Base-by-base conservation (phyloP, 2,797 vertebrate genomes). In the Artibeus jamaicensis region DNA sequence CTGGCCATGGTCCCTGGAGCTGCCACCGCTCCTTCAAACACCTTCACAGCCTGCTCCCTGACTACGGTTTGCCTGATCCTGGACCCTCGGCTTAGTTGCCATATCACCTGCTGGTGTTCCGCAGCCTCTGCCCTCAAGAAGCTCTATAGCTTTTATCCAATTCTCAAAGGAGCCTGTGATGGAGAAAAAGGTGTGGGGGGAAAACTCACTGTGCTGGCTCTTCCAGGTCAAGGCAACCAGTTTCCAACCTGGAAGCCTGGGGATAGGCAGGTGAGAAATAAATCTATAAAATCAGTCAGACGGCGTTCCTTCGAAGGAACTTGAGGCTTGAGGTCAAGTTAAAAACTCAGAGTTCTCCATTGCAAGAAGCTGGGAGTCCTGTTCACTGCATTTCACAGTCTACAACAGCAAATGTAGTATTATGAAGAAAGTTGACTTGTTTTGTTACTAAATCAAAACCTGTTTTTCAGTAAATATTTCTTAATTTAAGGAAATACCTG, bases 391-490 rank as follows among this genome's bases (percentile, higher is more conserved):
- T 82, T 77, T 93, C 34, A 81, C 65, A 57, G 42, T 5, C 10
- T 42, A 42, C n/a, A 50, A 82, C 62, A 94, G 24, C 29, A 94
- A 86, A 44, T 19, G 14, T 26, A 65, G 11, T 65, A 59, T 55
- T 82, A 32, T 73, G 34, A 93, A 93, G 53, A 90, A 91, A 46
- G 8, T 21, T 78, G 16, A 81, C 46, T 26, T 91, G 16, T 59
- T 94, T 91, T 93, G 6, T 67, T 65, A 79, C 21, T 84, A n/a
- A 93, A 59, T 92, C 26, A 79, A 48, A 91, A 57, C 53, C 18
- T 76, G 3, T 37, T 50, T 84, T 34, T 88, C 57, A 46, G 29
- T 18, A 81, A 86, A 53, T 37, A 57, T 90, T 84, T 91, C 39
- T 89, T 50, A 92, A 55, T 50, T 91, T 48, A 79, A 93, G 44